Percentiles rank a stretch among this genome's conserved stretches.
Evolutionary conservation across 2,797 vertebrate species (phyloP).

Genomic region (Spondyliosoma cantharus): DNA sequence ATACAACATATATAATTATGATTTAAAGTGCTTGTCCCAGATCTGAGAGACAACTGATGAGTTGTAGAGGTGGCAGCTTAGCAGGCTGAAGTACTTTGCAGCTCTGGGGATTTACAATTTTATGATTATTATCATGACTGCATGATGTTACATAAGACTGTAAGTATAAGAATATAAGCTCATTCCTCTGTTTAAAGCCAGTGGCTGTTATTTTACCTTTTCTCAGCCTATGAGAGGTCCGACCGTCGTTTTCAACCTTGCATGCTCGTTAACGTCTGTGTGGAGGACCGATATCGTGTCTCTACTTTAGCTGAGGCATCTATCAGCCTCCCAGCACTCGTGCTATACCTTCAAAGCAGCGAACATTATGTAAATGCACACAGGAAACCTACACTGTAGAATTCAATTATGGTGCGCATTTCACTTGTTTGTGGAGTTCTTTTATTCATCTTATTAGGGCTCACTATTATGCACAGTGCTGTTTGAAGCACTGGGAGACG

Average conservation of each 20-base stretch:
- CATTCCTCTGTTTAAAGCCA: neutral
- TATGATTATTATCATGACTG: neutral
- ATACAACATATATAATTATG: neutral
- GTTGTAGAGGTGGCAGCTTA: neutral
- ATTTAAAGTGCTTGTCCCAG: neutral
- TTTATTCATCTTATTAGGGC: slow-evolving; percentile 17
- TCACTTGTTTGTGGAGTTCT: slow-evolving; percentile 24
- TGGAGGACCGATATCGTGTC: neutral
- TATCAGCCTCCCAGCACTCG: slow-evolving; percentile 2
- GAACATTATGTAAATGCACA: slow-evolving; percentile 24
- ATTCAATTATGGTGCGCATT: slow-evolving; percentile 28
- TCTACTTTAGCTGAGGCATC: neutral
- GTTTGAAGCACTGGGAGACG: slow-evolving; percentile 38
- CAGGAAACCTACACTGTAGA: slow-evolving; percentile 6
- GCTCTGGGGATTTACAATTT: neutral
- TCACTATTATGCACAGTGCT: slow-evolving; percentile 12
- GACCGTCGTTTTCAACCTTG: neutral
- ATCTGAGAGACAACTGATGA: neutral
- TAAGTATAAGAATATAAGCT: neutral
- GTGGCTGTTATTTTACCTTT: neutral
- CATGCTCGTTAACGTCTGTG: slow-evolving; percentile 3
- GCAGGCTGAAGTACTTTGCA: neutral
- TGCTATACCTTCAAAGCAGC: slow-evolving; percentile 39
- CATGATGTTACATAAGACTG: neutral
- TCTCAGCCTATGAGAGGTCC: neutral